Conservation (phyloP, 2,888 invertebrate species). For the Tachystola acroxantha region DNA sequence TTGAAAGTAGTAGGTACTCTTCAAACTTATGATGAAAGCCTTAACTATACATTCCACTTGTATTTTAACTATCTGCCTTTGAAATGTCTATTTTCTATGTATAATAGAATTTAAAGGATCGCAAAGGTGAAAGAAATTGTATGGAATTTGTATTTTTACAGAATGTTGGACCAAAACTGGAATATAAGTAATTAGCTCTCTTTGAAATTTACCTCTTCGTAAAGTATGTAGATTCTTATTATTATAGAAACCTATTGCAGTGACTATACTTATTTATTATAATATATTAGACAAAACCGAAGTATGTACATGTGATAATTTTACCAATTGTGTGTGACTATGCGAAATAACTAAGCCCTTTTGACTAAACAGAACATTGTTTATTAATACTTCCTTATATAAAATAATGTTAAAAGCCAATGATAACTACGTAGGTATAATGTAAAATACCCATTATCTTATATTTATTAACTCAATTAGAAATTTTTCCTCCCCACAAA, state of each 20-base stretch:
- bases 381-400: not conserved
- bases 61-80: slow-evolving; percentile 63
- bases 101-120: slow-evolving; percentile 28
- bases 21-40: slow-evolving; percentile 70
- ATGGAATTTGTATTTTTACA: slow-evolving; percentile 36
- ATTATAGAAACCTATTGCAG: not conserved
- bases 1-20: slow-evolving; percentile 30
- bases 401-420: not conserved
- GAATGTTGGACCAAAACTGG: slow-evolving; percentile 62
- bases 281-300: no score
- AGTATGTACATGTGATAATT: no score
- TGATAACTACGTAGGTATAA: not conserved
- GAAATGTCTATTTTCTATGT: slow-evolving; percentile 54
- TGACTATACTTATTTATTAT: no score
- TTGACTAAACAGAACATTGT: no score
- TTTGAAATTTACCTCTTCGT: slow-evolving; percentile 33
- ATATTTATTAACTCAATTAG: not conserved
- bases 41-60: slow-evolving; percentile 73
- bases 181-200: slow-evolving; percentile 42
- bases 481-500: not conserved
- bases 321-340: no score
- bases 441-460: not conserved
- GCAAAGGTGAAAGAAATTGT: slow-evolving; percentile 16
- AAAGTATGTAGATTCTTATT: slow-evolving; percentile 12
- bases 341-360: no score